Evolutionary conservation across 1,140 invertebrate species (phyloP), one percentile per base, ranked within the genome.

Genomic region (Aphaenogaster floridana): DNA sequence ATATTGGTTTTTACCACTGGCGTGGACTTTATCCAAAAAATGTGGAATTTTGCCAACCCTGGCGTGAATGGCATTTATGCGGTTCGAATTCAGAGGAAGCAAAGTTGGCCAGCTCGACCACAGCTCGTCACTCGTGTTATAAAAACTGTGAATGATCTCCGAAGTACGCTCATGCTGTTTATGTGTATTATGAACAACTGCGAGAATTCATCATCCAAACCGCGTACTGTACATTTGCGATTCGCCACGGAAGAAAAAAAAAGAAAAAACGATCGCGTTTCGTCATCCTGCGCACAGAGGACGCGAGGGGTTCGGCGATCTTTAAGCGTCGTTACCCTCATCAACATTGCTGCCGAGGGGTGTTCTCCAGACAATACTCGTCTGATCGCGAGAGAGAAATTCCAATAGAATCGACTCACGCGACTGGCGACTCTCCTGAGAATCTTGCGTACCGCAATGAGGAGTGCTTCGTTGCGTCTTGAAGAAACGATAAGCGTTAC

Each of bases 191-290:
- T n/a, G 6, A 72, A 72, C 78, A 83, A 83, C 64, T 79, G 77
- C 76, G 76, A 86, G 64, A 81, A 86, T 69, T 69, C 77, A 78
- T 81, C 69, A 89, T 87, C 88, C 79, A 87, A 89, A 39, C 54
- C 78, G 78, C 84, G 89, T 90, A 89, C 89, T 87, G 88, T 90
- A 90, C 89, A 89, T 68, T 89, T 88, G 63, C 54, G 45, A 77
- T 52, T 54, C 52, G 83, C n/a, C n/a, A 69, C 45, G 68, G 48
- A 45, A 52, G 39, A 59, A 36, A 77, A 52, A 42, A 28, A 39
- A 78, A 54, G 2, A 71, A 11, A 69, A 83, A 52, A 52, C 52
- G 7, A 84, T 74, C 48, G 21, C 52, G 50, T 13, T 63, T 85
- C 36, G 13, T 81, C 59, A 28, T 80, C 28, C 63, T 52, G 17